Evolutionary conservation across 2,888 invertebrate genomes (phyloP).

Genomic region (Drosophila melanosoma): DNA sequence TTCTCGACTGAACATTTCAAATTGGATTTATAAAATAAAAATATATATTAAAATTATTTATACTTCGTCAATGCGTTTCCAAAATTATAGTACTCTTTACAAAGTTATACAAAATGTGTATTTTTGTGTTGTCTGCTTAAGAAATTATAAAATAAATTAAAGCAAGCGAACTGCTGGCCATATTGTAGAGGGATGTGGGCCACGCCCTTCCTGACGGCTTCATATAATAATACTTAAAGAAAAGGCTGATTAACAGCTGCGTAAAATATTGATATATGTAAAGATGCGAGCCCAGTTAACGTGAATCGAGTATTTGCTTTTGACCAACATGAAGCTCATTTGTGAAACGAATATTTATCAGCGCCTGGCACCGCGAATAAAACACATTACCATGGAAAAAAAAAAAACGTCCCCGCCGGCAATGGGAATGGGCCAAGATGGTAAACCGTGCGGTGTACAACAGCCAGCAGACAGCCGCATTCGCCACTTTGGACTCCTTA

Average conservation of each 20-base stretch:
- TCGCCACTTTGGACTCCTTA: conserved; percentile 17
- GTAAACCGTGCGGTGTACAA: conserved; percentile 39
- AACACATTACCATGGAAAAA: conserved; percentile 13
- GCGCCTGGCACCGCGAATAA: conserved; percentile 31
- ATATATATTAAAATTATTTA: background rate
- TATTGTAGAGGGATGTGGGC: background rate
- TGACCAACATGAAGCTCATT: conserved; percentile 41
- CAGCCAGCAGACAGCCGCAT: conserved; percentile 41
- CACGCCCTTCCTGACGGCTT: no score
- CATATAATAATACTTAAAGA: background rate
- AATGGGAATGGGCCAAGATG: conserved; percentile 19
- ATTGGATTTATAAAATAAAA: background rate
- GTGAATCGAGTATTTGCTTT: conserved; percentile 29
- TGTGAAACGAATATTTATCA: conserved; percentile 58
- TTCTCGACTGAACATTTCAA: background rate
- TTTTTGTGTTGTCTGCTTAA: background rate
- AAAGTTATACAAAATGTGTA: background rate
- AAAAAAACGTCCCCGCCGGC: conserved; percentile 28
- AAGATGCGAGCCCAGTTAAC: conserved; percentile 13
- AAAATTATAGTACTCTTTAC: background rate
- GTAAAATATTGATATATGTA: conserved; percentile 16
- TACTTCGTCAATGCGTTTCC: background rate
- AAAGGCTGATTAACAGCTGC: conserved; percentile 13
- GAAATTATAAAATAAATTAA: background rate
- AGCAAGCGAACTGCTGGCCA: background rate